A percentile compares a stretch with the other conserved stretches of the same genome.
Evolutionary conservation across 2,888 invertebrate genomes (phyloP).

Genomic region (Fragum fragum): DNA sequence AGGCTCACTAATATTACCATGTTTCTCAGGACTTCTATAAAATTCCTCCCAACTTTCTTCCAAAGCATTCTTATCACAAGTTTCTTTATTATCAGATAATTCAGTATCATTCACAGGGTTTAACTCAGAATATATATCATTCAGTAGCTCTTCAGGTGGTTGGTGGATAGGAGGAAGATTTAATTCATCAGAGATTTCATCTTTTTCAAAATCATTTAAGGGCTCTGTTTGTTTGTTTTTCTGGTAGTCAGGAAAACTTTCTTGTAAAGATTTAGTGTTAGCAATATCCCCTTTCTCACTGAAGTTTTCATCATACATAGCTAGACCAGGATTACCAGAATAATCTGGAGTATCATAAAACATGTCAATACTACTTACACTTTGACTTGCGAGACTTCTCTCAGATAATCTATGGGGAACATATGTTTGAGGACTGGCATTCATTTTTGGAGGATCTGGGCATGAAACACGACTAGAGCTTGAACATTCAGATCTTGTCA

Average conservation of each 20-base stretch:
- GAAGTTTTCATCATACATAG: conserved; percentile 19
- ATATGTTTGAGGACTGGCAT: conserved; percentile 65
- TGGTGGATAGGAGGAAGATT: conserved; percentile 32
- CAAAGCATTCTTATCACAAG: conserved; percentile 22
- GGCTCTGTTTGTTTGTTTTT: not conserved
- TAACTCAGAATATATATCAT: conserved; percentile 36
- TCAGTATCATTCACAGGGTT: not conserved
- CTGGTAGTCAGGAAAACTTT: not conserved
- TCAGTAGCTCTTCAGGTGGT: conserved; percentile 32
- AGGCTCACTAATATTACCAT: not conserved
- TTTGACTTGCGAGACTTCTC: conserved; percentile 1
- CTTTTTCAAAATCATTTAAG: not conserved
- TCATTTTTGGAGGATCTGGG: conserved; percentile 75
- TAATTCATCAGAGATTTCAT: not conserved
- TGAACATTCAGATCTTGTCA: conserved; percentile 72
- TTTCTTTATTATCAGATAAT: not conserved
- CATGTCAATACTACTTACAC: not conserved
- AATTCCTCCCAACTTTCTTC: conserved; percentile 63
- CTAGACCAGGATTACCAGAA: conserved; percentile 13
- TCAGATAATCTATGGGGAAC: conserved; percentile 43
- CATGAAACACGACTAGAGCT: conserved; percentile 79
- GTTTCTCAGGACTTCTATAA: conserved; percentile 52
- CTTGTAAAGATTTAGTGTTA: not conserved
- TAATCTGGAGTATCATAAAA: not conserved
- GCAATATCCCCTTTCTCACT: not conserved